phyloP scores from a whole-genome alignment of 2,888 invertebrate species.

The Epinotia ramella region DNA sequence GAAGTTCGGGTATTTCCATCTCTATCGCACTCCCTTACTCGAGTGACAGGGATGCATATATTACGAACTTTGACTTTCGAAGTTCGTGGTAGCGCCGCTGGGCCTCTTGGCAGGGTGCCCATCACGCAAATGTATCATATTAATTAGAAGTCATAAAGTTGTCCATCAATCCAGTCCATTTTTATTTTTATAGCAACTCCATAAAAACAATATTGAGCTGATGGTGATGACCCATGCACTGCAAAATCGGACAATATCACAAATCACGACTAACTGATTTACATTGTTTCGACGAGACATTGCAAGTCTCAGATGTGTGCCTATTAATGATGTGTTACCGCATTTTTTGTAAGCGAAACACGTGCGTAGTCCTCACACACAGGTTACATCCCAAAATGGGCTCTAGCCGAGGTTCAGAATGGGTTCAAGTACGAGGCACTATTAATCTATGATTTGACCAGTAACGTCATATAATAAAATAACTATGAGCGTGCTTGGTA shows the following conservation, averaged over 20 bases:
- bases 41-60: no score
- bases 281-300: conserved; percentile 2
- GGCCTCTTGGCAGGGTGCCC: no score
- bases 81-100: no score
- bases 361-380: conserved; percentile 31
- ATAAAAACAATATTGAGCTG: not conserved
- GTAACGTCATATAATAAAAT: not conserved
- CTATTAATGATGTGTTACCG: conserved; percentile 14
- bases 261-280: not conserved
- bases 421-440: conserved; percentile 13
- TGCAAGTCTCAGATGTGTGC: conserved; percentile 5
- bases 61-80: no score
- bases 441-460: conserved; percentile 4
- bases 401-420: conserved; percentile 26
- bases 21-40: no score
- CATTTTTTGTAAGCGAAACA: conserved; percentile 31
- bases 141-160: no score
- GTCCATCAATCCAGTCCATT: not conserved
- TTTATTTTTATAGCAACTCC: not conserved
- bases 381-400: conserved; percentile 27
- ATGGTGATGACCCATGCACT: not conserved
- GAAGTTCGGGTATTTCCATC: no score
- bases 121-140: no score
- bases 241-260: not conserved
- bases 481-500: not conserved